A percentile compares a stretch with the other conserved stretches of the same genome.
Conservation (phyloP, 2,797 vertebrate genomes). For the Lacerta bilineata region DNA sequence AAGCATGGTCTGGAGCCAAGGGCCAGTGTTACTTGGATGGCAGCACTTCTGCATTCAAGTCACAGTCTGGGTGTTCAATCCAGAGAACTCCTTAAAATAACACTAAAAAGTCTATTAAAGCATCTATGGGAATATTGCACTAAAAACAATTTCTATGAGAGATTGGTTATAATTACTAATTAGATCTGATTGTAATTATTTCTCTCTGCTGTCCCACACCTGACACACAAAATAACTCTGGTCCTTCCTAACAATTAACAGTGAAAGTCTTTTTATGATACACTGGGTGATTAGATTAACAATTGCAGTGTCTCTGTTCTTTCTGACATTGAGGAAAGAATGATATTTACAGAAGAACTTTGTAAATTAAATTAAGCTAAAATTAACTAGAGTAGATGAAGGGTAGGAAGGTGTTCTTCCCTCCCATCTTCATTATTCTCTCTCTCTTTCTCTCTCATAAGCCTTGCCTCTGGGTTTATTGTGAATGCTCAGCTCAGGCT, state of each 20-base stretch:
- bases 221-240: slow-evolving; percentile 61
- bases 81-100: accelerated
- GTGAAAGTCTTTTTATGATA: slow-evolving; percentile 64
- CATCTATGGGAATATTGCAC: slow-evolving; percentile 66
- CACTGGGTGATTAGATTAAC: slow-evolving; percentile 64
- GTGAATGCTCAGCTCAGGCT: neutral
- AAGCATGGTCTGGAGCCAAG: neutral
- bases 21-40: neutral
- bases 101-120: slow-evolving; percentile 23
- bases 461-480: slow-evolving; percentile 24
- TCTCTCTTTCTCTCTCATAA: neutral
- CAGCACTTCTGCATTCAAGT: neutral
- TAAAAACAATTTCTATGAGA: slow-evolving; percentile 71
- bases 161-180: slow-evolving; percentile 79
- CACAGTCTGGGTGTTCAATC: neutral
- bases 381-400: slow-evolving; percentile 71
- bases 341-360: slow-evolving; percentile 71
- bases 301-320: slow-evolving; percentile 46
- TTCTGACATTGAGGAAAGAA: slow-evolving; percentile 61
- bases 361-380: slow-evolving; percentile 76
- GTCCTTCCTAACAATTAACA: slow-evolving; percentile 74
- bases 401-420: slow-evolving; percentile 31
- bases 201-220: slow-evolving; percentile 74
- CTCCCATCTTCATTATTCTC: slow-evolving; percentile 21
- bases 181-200: slow-evolving; percentile 78